Percentiles rank a stretch among this genome's conserved stretches.
Evolutionary conservation across 2,113 vertebrate species (phyloP).

Genomic region (Acrocephalus arundinaceus): DNA sequence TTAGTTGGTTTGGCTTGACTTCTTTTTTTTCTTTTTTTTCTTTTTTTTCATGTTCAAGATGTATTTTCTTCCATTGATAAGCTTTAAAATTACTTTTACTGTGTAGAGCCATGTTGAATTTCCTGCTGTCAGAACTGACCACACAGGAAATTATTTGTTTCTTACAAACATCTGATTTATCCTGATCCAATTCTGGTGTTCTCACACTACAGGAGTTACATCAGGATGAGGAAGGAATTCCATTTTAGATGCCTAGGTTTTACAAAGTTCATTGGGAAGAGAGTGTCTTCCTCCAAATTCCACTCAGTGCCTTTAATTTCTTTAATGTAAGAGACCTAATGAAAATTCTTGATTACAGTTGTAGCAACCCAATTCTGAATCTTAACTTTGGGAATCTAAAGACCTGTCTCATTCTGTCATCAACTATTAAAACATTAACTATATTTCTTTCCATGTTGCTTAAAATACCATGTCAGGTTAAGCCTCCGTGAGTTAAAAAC

Average conservation of each 20-base stretch:
- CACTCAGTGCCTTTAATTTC: not conserved
- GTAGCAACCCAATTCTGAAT: not conserved
- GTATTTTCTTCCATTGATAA: not conserved
- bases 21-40: not conserved
- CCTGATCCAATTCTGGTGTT: not conserved
- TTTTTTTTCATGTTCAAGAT: not conserved
- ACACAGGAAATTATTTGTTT: not conserved
- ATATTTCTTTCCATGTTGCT: not conserved
- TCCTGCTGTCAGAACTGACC: not conserved
- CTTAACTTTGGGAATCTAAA: not conserved
- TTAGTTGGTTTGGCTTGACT: not conserved
- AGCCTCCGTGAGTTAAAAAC: not conserved
- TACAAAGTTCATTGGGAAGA: not conserved
- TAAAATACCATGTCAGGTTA: not conserved
- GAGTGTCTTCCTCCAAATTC: not conserved
- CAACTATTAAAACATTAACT: not conserved
- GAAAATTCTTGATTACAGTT: not conserved
- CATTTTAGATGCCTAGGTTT: not conserved
- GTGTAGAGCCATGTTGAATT: not conserved
- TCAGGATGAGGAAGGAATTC: not conserved
- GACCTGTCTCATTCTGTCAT: not conserved
- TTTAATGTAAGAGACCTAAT: not conserved
- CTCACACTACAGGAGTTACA: not conserved
- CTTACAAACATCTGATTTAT: not conserved
- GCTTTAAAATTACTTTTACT: not conserved